These are phyloP conservation scores for Tauraco hartlaubi DNA, from an alignment of 2,797 vertebrate species.

Conservation along the genomic window DNA sequence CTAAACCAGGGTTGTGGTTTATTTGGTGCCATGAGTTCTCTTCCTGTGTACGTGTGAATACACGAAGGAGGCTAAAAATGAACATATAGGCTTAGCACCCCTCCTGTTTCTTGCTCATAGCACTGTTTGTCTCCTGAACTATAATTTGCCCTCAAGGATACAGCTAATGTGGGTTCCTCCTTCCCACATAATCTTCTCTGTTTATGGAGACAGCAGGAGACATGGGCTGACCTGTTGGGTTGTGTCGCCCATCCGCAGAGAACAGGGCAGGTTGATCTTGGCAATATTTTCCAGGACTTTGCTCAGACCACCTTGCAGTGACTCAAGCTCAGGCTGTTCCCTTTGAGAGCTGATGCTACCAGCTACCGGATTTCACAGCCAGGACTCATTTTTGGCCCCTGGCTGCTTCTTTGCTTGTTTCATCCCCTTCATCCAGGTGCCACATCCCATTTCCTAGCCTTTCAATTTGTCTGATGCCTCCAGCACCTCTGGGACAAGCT, in stretches of 20 bases:
- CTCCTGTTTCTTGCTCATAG: background rate
- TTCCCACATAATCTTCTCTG: conserved; percentile 20
- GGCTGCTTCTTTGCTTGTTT: background rate
- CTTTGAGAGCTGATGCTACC: background rate
- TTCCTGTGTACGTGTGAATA: background rate
- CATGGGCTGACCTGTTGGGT: background rate
- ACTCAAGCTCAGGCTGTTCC: background rate
- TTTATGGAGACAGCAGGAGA: background rate
- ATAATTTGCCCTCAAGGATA: background rate
- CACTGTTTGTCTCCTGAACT: conserved; percentile 35
- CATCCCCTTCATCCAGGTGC: background rate
- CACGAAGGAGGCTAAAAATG: background rate
- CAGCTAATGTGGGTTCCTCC: background rate
- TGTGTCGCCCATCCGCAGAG: background rate
- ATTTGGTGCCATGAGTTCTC: background rate
- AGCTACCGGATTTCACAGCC: background rate
- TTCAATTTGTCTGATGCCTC: background rate
- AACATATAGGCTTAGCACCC: background rate
- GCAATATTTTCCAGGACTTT: background rate
- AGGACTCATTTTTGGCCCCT: background rate
- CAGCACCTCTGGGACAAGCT: background rate
- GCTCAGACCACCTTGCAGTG: background rate
- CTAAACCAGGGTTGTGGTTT: background rate
- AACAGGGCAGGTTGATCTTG: conserved; percentile 1
- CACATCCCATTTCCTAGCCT: background rate